A percentile compares a stretch with the other conserved stretches of the same genome.
phyloP scores from a whole-genome alignment of 2,888 invertebrate species.

The Margaritifera margaritifera region DNA sequence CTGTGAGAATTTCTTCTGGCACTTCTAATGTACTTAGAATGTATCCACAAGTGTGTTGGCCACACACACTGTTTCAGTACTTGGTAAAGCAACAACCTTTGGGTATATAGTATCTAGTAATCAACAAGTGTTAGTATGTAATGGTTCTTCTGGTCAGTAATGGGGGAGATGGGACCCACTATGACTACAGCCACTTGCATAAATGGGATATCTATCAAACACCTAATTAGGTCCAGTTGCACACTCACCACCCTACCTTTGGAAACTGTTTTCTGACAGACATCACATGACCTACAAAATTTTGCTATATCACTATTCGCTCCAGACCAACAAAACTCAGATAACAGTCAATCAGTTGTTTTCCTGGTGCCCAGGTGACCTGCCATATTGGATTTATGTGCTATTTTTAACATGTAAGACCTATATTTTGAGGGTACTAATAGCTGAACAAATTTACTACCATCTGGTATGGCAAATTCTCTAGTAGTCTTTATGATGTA shows the following conservation, averaged over 20 bases:
- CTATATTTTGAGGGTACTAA: not conserved
- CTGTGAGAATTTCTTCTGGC: slow-evolving; percentile 5
- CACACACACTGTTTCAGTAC: slow-evolving; percentile 6
- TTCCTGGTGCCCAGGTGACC: not conserved
- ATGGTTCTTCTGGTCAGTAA: not conserved
- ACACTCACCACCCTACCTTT: not conserved
- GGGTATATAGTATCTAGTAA: not conserved
- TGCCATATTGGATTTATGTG: not conserved
- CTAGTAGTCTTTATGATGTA: too few relatives aligned
- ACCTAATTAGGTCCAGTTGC: too few relatives aligned
- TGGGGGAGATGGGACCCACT: not conserved
- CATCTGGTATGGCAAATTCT: too few relatives aligned
- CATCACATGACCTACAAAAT: not conserved
- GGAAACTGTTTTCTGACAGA: too few relatives aligned
- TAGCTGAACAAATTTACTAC: too few relatives aligned
- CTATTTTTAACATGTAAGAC: not conserved
- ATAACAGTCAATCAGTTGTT: too few relatives aligned
- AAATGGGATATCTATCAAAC: not conserved
- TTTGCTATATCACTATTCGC: too few relatives aligned
- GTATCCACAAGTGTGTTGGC: slow-evolving; percentile 7
- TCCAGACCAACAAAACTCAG: too few relatives aligned
- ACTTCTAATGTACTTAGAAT: slow-evolving; percentile 4
- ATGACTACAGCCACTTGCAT: not conserved
- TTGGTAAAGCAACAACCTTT: not conserved
- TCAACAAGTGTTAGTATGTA: slow-evolving; percentile 3